Evolutionary conservation across 2,113 vertebrate genomes (phyloP).

Genomic region (Setophaga kirtlandii): DNA sequence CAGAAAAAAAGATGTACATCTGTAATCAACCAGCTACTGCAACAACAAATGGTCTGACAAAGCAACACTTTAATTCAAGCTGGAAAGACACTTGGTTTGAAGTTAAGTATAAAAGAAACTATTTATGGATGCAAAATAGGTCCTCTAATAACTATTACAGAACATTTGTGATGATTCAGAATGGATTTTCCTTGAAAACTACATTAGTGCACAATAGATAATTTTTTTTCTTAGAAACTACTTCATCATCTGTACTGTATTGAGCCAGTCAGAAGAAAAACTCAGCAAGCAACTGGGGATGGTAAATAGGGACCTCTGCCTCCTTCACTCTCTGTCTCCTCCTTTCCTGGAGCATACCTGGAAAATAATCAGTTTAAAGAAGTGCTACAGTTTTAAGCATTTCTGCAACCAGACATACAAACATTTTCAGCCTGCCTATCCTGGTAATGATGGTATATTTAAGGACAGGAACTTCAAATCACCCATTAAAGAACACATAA

Average conservation of each 20-base stretch:
- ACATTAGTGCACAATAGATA: slow-evolving; percentile 5
- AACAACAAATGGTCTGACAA: slow-evolving; percentile 57
- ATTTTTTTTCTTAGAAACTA: slow-evolving; percentile 30
- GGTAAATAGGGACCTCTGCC: neutral
- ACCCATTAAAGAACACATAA: neutral
- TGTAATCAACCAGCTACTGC: slow-evolving; percentile 52
- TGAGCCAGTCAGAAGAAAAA: slow-evolving; percentile 7
- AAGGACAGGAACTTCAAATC: neutral
- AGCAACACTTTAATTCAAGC: slow-evolving; percentile 52
- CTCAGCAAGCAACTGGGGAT: neutral
- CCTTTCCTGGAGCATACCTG: neutral
- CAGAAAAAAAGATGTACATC: slow-evolving; percentile 5
- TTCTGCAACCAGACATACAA: neutral
- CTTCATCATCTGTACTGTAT: neutral
- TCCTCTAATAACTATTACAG: neutral
- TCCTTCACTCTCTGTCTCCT: neutral
- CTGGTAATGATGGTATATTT: neutral
- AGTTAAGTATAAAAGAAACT: slow-evolving; percentile 31
- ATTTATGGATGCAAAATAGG: neutral
- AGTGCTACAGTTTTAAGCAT: neutral
- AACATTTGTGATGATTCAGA: neutral
- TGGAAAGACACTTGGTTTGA: slow-evolving; percentile 28
- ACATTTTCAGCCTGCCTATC: neutral
- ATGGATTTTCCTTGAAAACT: slow-evolving; percentile 40
- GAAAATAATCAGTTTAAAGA: neutral